Base-by-base conservation (phyloP, 2,888 invertebrate genomes). In the Plebejus anna region DNA sequence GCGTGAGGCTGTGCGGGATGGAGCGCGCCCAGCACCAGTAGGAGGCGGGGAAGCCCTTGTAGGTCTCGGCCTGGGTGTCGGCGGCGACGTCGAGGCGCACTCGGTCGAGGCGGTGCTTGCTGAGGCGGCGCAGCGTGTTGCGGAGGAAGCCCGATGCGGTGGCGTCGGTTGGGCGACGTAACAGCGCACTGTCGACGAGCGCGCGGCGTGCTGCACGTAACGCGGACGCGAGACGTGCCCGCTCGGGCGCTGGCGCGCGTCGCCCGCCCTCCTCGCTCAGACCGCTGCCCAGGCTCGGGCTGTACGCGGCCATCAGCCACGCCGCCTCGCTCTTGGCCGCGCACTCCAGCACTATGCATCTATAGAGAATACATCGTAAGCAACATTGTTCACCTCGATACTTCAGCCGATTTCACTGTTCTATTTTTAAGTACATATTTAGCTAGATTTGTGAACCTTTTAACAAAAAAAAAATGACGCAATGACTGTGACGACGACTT, bases 301-400 rank as follows among this genome's bases (percentile, higher is more conserved):
- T 98, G 88, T 99, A 99, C 61, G 98, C 97, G 7, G 98, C 97
- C 85, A 98, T 98, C 72, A 98, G 91, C 84, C 97, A 97, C 0
- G 98, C 98, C 75, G 99, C 98, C 90, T 98, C 98, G 83, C 97
- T 96, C 88, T 98, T 98, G 84, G 98, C 97, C 0, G 95, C 90
- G 0, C 98, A 98, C 88, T 98, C 98, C 84, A 99, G 97, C 28
- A 98, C 98, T 88, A 98, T 98, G 90, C 98, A 98, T 84, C 97
- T 97, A 42, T 2, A 7, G 84, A 42, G 28, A 16, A 6, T 9
- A 1, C 57, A 4, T 38, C 38, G 3, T 42, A 13, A 47, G 66
- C 47, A 66, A 36, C 6, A 28, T 38, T 11, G 5, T 51, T 16
- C 42, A 42, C 42, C 47, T 9, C 2, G 47, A 11, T 47, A 47